Evolutionary conservation across 2,797 vertebrate genomes (phyloP).

Genomic region (Natrix natrix): DNA sequence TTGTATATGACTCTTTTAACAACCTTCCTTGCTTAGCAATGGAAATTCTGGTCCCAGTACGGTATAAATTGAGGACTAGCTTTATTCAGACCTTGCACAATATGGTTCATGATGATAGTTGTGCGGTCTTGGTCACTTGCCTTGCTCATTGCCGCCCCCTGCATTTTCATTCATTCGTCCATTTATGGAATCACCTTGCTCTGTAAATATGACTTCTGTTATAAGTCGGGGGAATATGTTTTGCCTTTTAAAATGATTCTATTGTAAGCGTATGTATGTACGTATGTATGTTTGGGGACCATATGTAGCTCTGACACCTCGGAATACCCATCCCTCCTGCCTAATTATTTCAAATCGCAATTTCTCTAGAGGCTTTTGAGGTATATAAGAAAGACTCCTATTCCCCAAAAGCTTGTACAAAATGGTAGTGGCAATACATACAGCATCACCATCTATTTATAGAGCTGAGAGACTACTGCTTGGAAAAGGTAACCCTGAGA

Average conservation of each 20-base stretch:
- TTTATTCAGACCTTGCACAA: neutral
- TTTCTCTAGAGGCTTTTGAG: neutral
- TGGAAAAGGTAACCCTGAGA: slow-evolving; percentile 22
- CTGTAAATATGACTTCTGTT: neutral
- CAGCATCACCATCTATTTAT: slow-evolving; percentile 1
- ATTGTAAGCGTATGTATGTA: neutral
- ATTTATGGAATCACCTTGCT: neutral
- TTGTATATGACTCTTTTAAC: neutral
- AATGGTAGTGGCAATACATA: slow-evolving; percentile 11
- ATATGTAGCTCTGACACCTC: neutral
- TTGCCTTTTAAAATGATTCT: neutral
- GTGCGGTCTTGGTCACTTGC: neutral
- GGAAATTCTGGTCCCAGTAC: neutral
- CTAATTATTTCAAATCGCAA: neutral
- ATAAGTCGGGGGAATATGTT: neutral
- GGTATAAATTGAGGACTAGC: neutral
- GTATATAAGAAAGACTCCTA: neutral
- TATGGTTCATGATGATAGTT: neutral
- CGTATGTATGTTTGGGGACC: neutral
- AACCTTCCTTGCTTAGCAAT: neutral
- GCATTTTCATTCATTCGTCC: neutral
- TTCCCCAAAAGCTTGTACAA: neutral
- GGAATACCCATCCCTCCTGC: neutral
- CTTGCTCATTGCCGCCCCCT: neutral
- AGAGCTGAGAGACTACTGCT: neutral